Base-by-base conservation (phyloP, 2,888 invertebrate species). In the Drosophila fungiperda region DNA sequence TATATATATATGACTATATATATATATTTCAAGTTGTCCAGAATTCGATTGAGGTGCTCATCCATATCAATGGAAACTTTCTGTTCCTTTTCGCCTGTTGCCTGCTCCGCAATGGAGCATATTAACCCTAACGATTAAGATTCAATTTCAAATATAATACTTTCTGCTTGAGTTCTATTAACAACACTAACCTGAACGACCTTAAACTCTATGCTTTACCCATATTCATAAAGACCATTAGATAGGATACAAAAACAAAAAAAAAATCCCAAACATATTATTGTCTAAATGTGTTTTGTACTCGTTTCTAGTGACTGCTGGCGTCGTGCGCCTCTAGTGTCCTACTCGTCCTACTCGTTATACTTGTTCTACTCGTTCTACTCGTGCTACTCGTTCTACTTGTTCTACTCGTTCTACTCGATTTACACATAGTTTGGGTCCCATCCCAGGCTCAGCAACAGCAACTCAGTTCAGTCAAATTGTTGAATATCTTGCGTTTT, bases 291-390 rank as follows among this genome's bases (percentile, higher is more conserved):
- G 64, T 83, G 67, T 76, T 87, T 82, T 87, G 73, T 87, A 89
- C 82, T 87, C 77, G 85, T 88, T 88, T 91, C 78, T 90, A 91
- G 91, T 91, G 90, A 91, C 91, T 60, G 90, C 91, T 68, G 91
- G 91, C 80, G 89, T 91, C 78, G 91, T 92, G 79, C 91, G 91
- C 83, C 82, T 90, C 71, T 91, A 91, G 83, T 52, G 69, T 67
- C 59, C 73, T 48, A 54, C 54, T 54, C 36, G 26, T 26, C 11
- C n/a, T 38, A 38, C 54, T 55, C 45, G 45, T 45, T 45, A 3
- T 23, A 45, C 45, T 23, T 8, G 45, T 83, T 75, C 73, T 73
- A 76, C 62, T 65, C 64, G 76, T 76, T 57, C 68, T 73, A 40
- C 40, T 91, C 77, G 91, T 92, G 74, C 91, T 90, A 83, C 82